phyloP scores from a whole-genome alignment of 2,113 vertebrate species.

The Tychaedon coryphoeus region DNA sequence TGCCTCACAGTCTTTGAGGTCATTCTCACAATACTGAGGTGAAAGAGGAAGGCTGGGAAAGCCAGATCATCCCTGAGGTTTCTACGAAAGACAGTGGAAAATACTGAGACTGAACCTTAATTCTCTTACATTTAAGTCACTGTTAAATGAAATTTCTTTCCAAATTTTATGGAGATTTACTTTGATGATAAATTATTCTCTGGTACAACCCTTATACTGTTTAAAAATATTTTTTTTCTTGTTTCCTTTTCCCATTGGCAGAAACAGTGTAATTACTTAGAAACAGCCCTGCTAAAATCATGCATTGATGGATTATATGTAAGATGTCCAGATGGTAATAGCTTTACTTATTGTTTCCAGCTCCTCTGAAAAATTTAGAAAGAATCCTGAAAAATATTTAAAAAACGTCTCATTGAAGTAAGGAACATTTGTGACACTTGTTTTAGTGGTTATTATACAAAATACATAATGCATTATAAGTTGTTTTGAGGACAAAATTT shows the following conservation, averaged over 20 bases:
- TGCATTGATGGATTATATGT: neutral
- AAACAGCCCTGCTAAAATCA: neutral
- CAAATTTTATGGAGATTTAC: neutral
- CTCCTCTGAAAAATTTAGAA: neutral
- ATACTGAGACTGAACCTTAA: neutral
- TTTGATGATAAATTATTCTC: neutral
- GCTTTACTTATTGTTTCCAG: neutral
- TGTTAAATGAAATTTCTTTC: neutral
- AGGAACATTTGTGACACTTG: neutral
- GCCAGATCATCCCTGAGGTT: neutral
- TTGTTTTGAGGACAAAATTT: neutral
- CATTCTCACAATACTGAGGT: neutral
- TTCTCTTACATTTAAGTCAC: neutral
- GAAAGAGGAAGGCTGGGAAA: neutral
- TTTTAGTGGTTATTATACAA: neutral
- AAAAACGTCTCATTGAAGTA: neutral
- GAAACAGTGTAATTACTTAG: neutral
- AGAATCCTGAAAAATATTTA: neutral
- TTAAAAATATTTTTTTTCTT: neutral
- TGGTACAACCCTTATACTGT: neutral
- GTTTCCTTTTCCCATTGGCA: neutral
- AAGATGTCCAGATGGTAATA: neutral
- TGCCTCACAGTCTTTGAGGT: neutral
- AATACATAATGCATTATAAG: neutral
- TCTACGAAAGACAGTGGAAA: neutral